Evolutionary conservation across 2,888 invertebrate genomes (phyloP).

Genomic region (Argyra leucocephala): DNA sequence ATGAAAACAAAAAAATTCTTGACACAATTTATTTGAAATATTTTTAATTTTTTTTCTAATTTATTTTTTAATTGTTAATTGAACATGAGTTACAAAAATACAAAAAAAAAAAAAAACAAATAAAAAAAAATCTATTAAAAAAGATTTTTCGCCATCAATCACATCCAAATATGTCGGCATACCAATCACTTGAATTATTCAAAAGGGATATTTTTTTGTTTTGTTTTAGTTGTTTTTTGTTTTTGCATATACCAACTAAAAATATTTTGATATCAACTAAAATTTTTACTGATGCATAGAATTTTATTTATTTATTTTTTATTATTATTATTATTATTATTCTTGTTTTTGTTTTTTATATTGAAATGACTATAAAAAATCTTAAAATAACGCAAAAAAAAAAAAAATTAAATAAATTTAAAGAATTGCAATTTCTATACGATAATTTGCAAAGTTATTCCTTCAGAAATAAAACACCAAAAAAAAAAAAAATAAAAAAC

Average conservation of each 20-base stretch:
- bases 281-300: constrained; percentile 6
- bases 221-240: neutral
- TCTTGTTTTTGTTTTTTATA: neutral
- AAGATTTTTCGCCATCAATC: neutral
- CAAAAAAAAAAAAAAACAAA: neutral
- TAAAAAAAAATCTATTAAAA: neutral
- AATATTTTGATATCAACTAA: neutral
- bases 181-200: constrained; percentile 2
- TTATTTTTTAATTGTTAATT: neutral
- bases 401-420: neutral
- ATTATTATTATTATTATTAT: neutral
- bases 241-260: constrained; percentile 3
- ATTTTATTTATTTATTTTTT: constrained; percentile 3
- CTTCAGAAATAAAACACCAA: neutral
- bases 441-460: neutral
- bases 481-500: neutral
- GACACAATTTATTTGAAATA: neutral
- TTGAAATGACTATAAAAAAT: constrained; percentile 1
- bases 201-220: neutral
- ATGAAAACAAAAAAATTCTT: neutral
- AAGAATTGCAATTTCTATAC: neutral
- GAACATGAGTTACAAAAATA: neutral
- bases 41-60: neutral
- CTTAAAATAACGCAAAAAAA: constrained; percentile 6
- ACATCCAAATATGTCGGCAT: constrained; percentile 6